Conservation (phyloP, 2,113 vertebrate genomes). For the Pelecanoides urinatrix region DNA sequence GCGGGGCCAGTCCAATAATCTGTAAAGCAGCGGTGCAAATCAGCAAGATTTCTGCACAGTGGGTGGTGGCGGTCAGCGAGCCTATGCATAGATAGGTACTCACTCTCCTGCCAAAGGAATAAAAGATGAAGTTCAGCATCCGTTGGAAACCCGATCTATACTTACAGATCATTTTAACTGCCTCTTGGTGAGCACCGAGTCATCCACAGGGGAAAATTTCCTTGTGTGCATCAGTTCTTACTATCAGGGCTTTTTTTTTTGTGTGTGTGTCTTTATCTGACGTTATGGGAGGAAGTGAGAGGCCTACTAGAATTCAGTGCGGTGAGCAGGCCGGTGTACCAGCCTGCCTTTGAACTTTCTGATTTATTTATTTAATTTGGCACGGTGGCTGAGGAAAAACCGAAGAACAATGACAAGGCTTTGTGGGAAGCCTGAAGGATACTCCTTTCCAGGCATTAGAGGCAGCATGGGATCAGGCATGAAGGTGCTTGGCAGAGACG, state of each 20-base stretch:
- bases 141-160: slow-evolving; percentile 26
- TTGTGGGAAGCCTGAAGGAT: not conserved
- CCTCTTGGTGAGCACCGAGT: not conserved
- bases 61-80: not conserved
- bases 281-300: not conserved
- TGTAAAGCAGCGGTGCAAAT: not conserved
- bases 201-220: not conserved
- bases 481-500: slow-evolving; percentile 24
- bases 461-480: not conserved
- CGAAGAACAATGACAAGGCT: not conserved
- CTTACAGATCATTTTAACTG: slow-evolving; percentile 10
- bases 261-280: not conserved
- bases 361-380: slow-evolving; percentile 35
- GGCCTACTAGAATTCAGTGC: not conserved
- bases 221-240: not conserved
- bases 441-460: slow-evolving; percentile 3
- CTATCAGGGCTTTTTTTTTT: not conserved
- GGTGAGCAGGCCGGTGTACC: not conserved
- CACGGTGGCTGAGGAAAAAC: not conserved
- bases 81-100: not conserved
- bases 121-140: slow-evolving; percentile 41
- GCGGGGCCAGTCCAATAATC: not conserved
- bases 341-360: not conserved
- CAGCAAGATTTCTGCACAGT: not conserved
- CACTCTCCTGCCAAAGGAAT: not conserved